Percentiles rank a stretch among this genome's conserved stretches.
Conservation (phyloP, 2,797 vertebrate species). For the Parauchenoglanis punctatus region DNA sequence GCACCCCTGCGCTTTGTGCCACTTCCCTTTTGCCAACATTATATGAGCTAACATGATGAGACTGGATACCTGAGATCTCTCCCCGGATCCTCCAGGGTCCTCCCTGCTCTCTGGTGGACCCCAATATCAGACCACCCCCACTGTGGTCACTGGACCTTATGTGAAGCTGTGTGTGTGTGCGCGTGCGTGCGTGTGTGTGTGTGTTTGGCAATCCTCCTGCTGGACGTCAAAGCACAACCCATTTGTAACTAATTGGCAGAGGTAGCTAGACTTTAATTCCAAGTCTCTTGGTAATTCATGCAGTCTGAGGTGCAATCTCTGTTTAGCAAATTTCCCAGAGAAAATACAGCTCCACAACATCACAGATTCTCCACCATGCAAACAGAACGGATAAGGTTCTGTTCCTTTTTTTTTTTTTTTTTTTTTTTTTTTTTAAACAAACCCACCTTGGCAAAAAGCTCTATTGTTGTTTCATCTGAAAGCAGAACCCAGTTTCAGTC, state of each 20-base stretch:
- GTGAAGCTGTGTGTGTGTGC: not conserved
- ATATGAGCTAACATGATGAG: not conserved
- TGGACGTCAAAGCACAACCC: not conserved
- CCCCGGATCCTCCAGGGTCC: not conserved
- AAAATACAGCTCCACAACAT: no score
- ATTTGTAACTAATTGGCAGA: not conserved
- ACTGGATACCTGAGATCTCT: not conserved
- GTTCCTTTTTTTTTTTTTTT: no score
- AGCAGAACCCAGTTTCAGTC: no score
- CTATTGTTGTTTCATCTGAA: no score
- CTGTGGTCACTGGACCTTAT: not conserved
- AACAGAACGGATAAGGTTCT: not conserved
- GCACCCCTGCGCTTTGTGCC: not conserved
- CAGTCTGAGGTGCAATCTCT: no score
- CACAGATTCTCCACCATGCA: not conserved
- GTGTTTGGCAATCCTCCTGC: not conserved
- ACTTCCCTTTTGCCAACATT: not conserved
- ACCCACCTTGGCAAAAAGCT: no score
- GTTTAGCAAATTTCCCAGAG: no score
- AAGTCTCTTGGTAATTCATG: no score
- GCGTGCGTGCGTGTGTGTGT: no score
- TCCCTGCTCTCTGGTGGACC: not conserved
- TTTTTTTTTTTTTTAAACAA: no score
- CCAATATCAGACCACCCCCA: not conserved
- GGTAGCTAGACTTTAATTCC: no score